Conservation (phyloP, 2,113 vertebrate species). For the Alexandromys fortis region DNA sequence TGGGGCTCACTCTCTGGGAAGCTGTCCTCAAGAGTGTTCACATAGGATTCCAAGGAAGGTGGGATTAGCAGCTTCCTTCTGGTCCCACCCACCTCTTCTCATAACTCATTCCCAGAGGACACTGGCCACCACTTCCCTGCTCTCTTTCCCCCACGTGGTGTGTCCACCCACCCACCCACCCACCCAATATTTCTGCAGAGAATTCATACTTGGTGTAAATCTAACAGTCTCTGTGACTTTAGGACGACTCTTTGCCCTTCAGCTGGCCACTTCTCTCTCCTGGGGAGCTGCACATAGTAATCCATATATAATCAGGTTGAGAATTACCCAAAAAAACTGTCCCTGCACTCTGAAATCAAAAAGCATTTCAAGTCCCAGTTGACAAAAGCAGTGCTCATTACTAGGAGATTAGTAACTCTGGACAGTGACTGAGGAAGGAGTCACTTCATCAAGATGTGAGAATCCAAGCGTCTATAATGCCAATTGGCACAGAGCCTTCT, state of each 20-base stretch:
- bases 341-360: constrained; percentile 46
- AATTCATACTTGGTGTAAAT: constrained; percentile 40
- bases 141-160: background rate
- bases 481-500: background rate
- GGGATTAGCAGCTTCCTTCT: background rate
- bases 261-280: constrained; percentile 8
- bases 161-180: background rate
- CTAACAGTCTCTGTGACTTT: constrained; percentile 55
- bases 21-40: background rate
- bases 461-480: constrained; percentile 24
- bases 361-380: constrained; percentile 30
- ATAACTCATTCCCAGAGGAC: background rate
- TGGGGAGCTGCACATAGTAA: background rate
- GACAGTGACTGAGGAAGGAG: background rate
- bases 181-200: background rate
- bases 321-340: constrained; percentile 30
- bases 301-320: constrained; percentile 44
- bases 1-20: constrained; percentile 31
- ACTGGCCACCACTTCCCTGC: background rate
- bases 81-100: background rate
- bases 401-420: background rate
- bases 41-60: background rate
- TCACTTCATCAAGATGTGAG: constrained; percentile 60
- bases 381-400: constrained; percentile 17
- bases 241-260: background rate